Evolutionary conservation across 1,140 invertebrate species (phyloP), one percentile per base, ranked within the genome.

Genomic region (Armadillidium nasatum): DNA sequence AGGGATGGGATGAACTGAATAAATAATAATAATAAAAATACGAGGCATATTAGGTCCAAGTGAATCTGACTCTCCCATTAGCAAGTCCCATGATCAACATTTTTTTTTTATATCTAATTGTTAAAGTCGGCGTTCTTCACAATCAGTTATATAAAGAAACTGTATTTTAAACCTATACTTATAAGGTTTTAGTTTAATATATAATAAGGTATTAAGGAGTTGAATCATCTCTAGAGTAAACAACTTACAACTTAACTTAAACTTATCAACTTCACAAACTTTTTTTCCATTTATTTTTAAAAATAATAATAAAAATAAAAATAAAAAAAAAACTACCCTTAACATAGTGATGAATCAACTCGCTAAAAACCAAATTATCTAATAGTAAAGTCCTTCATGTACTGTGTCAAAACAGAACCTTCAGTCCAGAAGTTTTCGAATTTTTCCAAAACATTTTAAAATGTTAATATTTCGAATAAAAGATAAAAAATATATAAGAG

Each of bases 341-440:
- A 33, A 33, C 33, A 33, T 33, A 2, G 19, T 60, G 50, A 60
- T 60, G 50, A 60, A 60, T 60, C 50, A 60, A 60, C 50, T 60
- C 50, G 50, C 50, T 60, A 60, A 15, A 60, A 19, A 60, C 19
- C 50, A 60, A 60, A 19, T 15, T 15, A 60, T 60, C 50, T 60
- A 60, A 60, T 13, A 60, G 19, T 60, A 60, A 60, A 60, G 50
- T 60, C 50, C 50, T 60, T 60, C 50, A 19, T 60, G 50, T 60
- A 60, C 50, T 60, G 50, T 15, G 19, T 60, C 11, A 60, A 60
- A 19, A 60, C 7, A 19, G 50, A 19, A 60, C 19, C 50, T 60
- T 60, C 7, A 60, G 19, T 60, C 11, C 50, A 19, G 50, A 13
- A 60, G 50, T 60, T 19, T 60, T 19, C 50, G 19, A 60, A 15